Evolutionary conservation across 2,888 invertebrate genomes (phyloP), one percentile per base, ranked within the genome.

Genomic region (Micropterix aruncella): DNA sequence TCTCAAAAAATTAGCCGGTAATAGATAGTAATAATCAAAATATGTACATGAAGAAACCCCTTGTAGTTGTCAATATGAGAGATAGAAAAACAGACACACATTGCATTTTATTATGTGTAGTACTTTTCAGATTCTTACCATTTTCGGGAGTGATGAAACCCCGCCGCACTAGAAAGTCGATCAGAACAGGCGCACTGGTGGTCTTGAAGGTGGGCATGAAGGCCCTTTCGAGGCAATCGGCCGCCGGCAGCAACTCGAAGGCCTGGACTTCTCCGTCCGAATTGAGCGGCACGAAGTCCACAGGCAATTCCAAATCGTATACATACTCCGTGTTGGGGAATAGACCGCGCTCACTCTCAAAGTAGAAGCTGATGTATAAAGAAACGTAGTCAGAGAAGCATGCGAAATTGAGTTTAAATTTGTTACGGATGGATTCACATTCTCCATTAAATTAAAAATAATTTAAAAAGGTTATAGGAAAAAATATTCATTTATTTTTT

Each of bases 321-420:
- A 93, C 86, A 64, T 90, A 94, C 61, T 94, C 91, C 2, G 91
- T 92, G 61, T 95, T 94, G 14, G 95, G 93, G 58, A 92, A 92
- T 37, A 96, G 66, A 1, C 95, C 95, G 55, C 90, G 75, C 62
- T 92, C 91, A 61, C 91, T 91, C 65, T 93, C 92, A 61, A 88
- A 93, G 61, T 84, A 91, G 63, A 93, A 83, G 56, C 85, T 85
- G 63, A 40, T 71, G 72, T 43, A 48, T 47, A 52, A n/a, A n/a
- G n/a, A n/a, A n/a, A n/a, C n/a, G n/a, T n/a, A n/a, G n/a, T n/a
- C n/a, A n/a, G n/a, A n/a, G n/a, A n/a, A n/a, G n/a, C n/a, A n/a
- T n/a, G n/a, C n/a, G n/a, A n/a, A n/a, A n/a, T n/a, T n/a, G n/a
- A n/a, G n/a, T n/a, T n/a, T n/a, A n/a, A n/a, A n/a, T n/a, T n/a